phyloP scores from a whole-genome alignment of 2,888 invertebrate genomes.

The Periphyllus acericola region DNA sequence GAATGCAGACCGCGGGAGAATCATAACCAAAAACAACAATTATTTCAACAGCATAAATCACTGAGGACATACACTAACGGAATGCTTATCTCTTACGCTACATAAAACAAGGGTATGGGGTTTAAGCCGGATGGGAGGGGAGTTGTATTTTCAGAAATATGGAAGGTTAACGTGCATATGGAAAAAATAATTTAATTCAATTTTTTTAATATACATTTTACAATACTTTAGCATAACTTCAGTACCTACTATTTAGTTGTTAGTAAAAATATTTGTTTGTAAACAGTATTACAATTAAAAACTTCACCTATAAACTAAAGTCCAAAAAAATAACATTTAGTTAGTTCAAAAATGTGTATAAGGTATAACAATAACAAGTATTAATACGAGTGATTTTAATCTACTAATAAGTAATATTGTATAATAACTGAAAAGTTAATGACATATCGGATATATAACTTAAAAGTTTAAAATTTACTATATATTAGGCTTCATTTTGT shows the following conservation, averaged over 20 bases:
- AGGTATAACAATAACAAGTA: too few species aligned
- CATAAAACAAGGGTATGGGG: constrained; percentile 53
- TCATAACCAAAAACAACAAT: constrained; percentile 62
- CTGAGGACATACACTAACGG: constrained; percentile 32
- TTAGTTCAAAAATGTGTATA: too few species aligned
- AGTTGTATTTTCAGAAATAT: constrained; percentile 42
- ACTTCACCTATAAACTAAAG: too few species aligned
- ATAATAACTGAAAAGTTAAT: neutral
- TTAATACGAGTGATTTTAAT: neutral
- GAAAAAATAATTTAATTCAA: constrained; percentile 42
- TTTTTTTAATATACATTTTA: neutral
- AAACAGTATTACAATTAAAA: too few species aligned
- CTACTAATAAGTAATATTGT: neutral
- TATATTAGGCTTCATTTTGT: too few species aligned
- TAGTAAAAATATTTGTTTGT: too few species aligned
- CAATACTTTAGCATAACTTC: too few species aligned
- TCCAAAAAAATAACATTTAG: too few species aligned
- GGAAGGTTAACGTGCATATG: constrained; percentile 46
- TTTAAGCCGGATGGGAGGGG: constrained; percentile 7
- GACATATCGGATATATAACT: too few species aligned
- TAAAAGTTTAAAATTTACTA: too few species aligned
- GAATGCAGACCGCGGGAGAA: constrained; percentile 49
- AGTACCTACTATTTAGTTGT: too few species aligned
- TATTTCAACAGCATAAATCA: constrained; percentile 61
- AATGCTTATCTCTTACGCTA: constrained; percentile 61